Base-by-base conservation (phyloP, 1,140 invertebrate species). In the Drosophila sulfurigaster region DNA sequence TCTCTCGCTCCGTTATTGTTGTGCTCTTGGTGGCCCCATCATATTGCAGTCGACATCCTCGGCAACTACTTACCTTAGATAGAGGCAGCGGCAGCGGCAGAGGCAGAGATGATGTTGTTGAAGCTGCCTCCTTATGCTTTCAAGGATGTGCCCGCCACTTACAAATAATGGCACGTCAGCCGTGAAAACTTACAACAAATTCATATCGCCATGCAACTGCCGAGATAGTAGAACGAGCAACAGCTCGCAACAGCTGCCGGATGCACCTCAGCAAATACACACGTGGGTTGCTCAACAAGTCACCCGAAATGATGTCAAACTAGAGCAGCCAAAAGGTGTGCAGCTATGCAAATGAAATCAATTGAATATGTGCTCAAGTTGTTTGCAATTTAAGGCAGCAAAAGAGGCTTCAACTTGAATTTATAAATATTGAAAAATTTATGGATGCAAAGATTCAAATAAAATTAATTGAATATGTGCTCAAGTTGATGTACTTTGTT, bases 121-220 rank as follows among this genome's bases (percentile, higher is more conserved):
- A 57, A 59, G 70, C 28, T 70, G 7, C 35, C 46, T 38, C 10
- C 35, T 38, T 25, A 25, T 25, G 6, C 35, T 35, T 43, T 72
- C 51, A 69, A 74, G 41, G 41, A 69, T 60, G 49, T 52, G 48
- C 46, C 51, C 52, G 78, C 69, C 68, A 82, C 67, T 78, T 78
- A 71, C 77, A 80, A 83, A 78, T 88, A 88, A 87, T 88, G 82
- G 74, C 60, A 70, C 43, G 83, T 65, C 72, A 75, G 60, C 56
- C 75, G 76, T 78, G 48, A 82, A 83, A 74, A 80, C 52, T 78
- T 80, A 68, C 66, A 77, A 77, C 75, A 88, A 87, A 82, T 78
- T 77, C 79, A 82, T 79, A 76, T 78, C 57, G 66, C 69, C 11
- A 28, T 30, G 58, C 58, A 38, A 25, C 20, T 25, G 3, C 20